Evolutionary conservation across 1,140 invertebrate genomes (phyloP), one percentile per base, ranked within the genome.

Genomic region (Apis cerana): DNA sequence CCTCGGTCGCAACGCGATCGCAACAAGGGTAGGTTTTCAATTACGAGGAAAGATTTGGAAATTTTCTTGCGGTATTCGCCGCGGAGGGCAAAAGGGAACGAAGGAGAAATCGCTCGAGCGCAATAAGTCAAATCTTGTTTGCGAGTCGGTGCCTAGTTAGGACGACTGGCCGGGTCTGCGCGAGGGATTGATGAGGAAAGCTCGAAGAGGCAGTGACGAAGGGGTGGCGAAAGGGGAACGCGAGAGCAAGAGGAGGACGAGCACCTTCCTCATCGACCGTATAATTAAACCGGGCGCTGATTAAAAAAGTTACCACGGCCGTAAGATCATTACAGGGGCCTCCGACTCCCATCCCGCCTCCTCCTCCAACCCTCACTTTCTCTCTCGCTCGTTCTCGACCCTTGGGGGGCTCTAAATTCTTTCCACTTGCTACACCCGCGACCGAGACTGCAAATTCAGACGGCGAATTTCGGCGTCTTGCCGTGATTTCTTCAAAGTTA

Each of bases 81-180:
- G 54, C 50, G 68, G 50, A 71, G 54, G 64, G 61, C 58, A 58
- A 84, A 76, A 85, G 78, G 33, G 54, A 83, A 82, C 80, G 87
- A 33, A 43, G 86, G 84, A 88, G 88, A 89, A 92, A 92, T 92
- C 90, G 90, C 81, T 91, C 88, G 89, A 88, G 91, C 92, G 91
- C 91, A 93, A 93, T 93, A 93, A 93, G 92, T 93, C 91, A 92
- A 94, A 93, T 92, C 92, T 93, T 92, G 91, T 93, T 93, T 93
- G 92, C 89, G 92, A 93, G 89, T 89, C 89, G 81, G 89, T 90
- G 86, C 90, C 89, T 91, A 89, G 91, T 90, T 92, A 91, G 90
- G 88, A 90, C 89, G 89, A 92, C 89, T 89, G 88, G 89, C 86
- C 87, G 89, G 88, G 87, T 90, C 82, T 86, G 75, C 88, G 84